Conservation (phyloP, 92 coral and sea anemone species). For the Muricea muricata region DNA sequence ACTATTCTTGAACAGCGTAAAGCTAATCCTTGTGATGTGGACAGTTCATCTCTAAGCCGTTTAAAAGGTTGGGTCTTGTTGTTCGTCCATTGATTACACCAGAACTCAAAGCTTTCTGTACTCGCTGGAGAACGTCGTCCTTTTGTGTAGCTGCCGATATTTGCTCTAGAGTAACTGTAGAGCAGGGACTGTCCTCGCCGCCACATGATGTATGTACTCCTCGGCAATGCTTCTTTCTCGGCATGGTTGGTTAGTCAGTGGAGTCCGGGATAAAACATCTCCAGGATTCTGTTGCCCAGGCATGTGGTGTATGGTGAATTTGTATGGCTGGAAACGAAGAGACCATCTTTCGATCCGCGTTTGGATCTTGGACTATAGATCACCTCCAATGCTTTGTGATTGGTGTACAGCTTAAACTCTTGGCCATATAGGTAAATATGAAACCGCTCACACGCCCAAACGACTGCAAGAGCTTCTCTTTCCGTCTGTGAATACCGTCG, state of each 20-base stretch:
- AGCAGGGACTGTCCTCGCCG: not conserved
- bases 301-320: not conserved
- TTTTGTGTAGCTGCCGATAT: not conserved
- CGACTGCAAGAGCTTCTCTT: slow-evolving; percentile 40
- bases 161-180: not conserved
- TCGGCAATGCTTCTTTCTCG: not conserved
- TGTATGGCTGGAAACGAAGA: not conserved
- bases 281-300: slow-evolving; percentile 12
- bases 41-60: too few species aligned
- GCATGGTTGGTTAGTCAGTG: not conserved
- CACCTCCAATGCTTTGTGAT: slow-evolving; percentile 5
- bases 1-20: not conserved
- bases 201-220: not conserved
- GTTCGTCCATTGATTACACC: not conserved
- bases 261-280: slow-evolving; percentile 14
- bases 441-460: not conserved
- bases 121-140: not conserved
- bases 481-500: slow-evolving; percentile 20
- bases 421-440: slow-evolving; percentile 32
- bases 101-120: not conserved
- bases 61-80: not conserved
- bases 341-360: slow-evolving; percentile 31
- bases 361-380: not conserved
- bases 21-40: not conserved
- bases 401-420: slow-evolving; percentile 11